Evolutionary conservation across 2,113 vertebrate species (phyloP), one percentile per base, ranked within the genome.

Genomic region (Hippoglossus stenolepis): DNA sequence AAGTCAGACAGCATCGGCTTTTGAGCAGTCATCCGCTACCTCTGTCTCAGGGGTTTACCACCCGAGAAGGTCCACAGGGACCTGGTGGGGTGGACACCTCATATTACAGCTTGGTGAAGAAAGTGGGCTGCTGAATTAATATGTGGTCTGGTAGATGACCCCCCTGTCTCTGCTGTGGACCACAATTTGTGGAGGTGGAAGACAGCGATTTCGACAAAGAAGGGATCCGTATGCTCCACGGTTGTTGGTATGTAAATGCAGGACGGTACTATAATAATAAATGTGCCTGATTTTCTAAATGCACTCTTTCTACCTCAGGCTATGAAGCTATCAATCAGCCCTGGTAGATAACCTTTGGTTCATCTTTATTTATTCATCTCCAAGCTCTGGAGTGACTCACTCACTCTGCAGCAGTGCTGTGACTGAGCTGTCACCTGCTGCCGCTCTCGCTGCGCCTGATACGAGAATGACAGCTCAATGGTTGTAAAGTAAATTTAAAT

Each of bases 351-450:
- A 72, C 47, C 61, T 40, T 26, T 21, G 28, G 28, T 51, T 60
- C 31, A 24, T 76, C 58, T 68, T 64, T 64, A 75, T 71, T 71
- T 45, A 60, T 70, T 67, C 23, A 59, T 70, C 31, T 54, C 18
- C 8, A 2, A 45, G 59, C 35, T 45, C 1, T 64, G 24, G 70
- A 58, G 17, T 38, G 28, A 45, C 8, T 14, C 31, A 15, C 64
- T 68, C 23, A 26, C 23, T 63, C 28, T 68, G 67, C 63, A 35
- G 49, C 45, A 69, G 65, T 11, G n/a, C 51, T 68, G 18, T 57
- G 65, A 38, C 65, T 23, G 58, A 76, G 68, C 73, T 38, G 63
- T 73, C 73, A 64, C 51, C 67, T 60, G 21, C 64, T 63, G 56
- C 65, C 40, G 56, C 62, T 49, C 56, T 63, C 40, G 1, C 38